These are phyloP conservation scores for Psophia crepitans DNA, from an alignment of 2,113 vertebrate genomes.

Conservation along the genomic window DNA sequence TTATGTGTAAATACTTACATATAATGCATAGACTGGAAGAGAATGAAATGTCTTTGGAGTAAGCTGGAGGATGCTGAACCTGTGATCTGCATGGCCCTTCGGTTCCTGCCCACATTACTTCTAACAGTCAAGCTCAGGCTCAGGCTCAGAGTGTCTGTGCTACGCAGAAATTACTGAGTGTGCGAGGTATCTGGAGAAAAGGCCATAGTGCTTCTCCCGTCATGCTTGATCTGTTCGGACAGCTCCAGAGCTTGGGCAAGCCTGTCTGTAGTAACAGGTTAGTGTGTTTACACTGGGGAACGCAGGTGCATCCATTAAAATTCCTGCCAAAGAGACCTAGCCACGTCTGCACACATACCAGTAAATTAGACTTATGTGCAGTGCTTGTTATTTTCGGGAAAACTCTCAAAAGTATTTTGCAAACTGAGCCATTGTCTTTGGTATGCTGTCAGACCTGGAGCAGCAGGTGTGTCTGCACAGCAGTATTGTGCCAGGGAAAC, in stretches of 20 bases:
- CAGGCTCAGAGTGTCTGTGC: not conserved
- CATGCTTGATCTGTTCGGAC: not conserved
- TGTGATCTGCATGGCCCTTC: not conserved
- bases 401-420: not conserved
- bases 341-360: not conserved
- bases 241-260: not conserved
- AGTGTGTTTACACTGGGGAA: not conserved
- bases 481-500: not conserved
- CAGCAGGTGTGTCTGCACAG: accelerated
- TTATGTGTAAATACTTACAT: not conserved
- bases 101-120: not conserved
- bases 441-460: not conserved
- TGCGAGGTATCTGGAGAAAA: not conserved
- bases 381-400: not conserved
- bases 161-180: not conserved
- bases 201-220: not conserved
- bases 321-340: not conserved
- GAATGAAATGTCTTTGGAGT: not conserved
- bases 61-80: not conserved
- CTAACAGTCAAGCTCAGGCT: not conserved
- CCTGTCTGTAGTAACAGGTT: not conserved
- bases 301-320: not conserved
- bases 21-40: not conserved
- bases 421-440: not conserved
- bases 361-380: not conserved